Conservation (phyloP, 2,113 vertebrate species). For the Macquaria australasica region DNA sequence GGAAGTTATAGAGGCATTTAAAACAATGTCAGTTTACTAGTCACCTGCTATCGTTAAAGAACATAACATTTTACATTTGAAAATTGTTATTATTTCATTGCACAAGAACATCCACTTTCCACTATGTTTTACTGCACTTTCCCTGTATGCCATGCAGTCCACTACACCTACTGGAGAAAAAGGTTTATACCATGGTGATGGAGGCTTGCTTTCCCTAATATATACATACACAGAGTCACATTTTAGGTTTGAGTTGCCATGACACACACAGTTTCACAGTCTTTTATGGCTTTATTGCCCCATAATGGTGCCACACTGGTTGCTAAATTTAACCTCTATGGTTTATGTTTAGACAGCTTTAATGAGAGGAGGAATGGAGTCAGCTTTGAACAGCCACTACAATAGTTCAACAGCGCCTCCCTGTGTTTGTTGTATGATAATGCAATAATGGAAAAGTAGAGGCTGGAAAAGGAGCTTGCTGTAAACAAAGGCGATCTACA, state of each 20-base stretch:
- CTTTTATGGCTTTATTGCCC: not conserved
- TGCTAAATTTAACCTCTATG: slow-evolving; percentile 24
- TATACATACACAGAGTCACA: slow-evolving; percentile 4
- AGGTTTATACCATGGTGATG: not conserved
- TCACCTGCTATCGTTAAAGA: not conserved
- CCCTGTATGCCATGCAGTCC: not conserved
- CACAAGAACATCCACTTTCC: not conserved
- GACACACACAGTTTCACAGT: not conserved
- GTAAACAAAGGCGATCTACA: no score
- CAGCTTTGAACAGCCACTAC: not conserved
- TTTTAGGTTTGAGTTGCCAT: not conserved
- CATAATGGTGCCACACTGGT: not conserved
- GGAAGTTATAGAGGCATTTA: not conserved
- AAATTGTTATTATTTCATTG: no score
- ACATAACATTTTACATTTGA: no score
- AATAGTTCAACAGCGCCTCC: not conserved
- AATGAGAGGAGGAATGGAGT: not conserved
- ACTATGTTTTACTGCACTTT: not conserved
- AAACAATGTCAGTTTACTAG: no score
- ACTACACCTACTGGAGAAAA: not conserved
- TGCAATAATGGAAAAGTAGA: not conserved
- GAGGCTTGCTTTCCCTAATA: not conserved
- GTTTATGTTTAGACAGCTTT: not conserved
- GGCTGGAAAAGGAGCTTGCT: not conserved
- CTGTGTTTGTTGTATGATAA: not conserved